Evolutionary conservation across 2,797 vertebrate species (phyloP).

Genomic region (Glyptemys insculpta): DNA sequence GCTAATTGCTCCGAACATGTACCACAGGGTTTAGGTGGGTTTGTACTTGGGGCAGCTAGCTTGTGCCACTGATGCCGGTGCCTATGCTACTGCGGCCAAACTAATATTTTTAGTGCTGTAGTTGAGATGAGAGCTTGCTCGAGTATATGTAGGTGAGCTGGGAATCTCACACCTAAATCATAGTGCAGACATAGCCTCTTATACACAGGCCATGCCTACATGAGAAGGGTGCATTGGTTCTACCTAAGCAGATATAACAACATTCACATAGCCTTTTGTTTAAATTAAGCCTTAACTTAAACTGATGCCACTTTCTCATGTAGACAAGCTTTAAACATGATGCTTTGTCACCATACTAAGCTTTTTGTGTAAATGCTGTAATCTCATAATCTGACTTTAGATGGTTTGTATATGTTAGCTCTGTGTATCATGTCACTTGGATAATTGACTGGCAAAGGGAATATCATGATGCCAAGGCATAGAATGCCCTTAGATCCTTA

Average conservation of each 20-base stretch:
- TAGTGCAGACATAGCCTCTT: not conserved
- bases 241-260: not conserved
- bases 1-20: not conserved
- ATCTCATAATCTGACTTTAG: not conserved
- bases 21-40: not conserved
- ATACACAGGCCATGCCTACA: not conserved
- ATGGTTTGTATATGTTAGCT: not conserved
- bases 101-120: not conserved
- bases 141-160: not conserved
- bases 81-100: not conserved
- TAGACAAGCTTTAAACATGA: not conserved
- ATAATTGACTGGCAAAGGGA: not conserved
- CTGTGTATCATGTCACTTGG: not conserved
- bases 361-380: not conserved
- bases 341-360: not conserved
- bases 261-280: not conserved
- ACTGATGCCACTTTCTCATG: not conserved
- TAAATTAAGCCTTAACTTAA: not conserved
- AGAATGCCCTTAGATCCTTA: not conserved
- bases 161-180: not conserved
- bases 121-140: not conserved
- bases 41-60: not conserved
- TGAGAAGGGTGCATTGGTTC: not conserved
- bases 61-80: not conserved
- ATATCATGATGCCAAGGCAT: not conserved